phyloP scores from a whole-genome alignment of 2,888 invertebrate genomes.

The Sarcophaga subvicina region DNA sequence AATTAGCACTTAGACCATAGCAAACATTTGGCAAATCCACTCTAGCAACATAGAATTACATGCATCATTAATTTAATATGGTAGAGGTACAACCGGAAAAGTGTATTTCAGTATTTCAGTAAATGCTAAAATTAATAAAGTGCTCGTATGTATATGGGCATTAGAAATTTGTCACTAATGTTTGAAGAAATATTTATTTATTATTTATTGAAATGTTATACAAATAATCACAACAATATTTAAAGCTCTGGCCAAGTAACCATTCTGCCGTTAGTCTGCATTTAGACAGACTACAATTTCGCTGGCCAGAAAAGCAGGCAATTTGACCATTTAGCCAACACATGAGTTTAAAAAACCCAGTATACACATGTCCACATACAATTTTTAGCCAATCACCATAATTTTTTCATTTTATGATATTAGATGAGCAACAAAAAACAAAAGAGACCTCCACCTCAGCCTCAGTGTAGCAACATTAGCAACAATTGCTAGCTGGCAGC shows the following conservation, averaged over 20 bases:
- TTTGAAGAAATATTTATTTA: too few species aligned
- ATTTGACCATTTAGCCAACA: constrained; percentile 12
- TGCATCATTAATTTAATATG: too few species aligned
- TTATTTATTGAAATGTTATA: too few species aligned
- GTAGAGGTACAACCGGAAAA: too few species aligned
- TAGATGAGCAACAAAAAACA: constrained; percentile 36
- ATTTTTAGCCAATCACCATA: constrained; percentile 62
- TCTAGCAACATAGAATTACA: too few species aligned
- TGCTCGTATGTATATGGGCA: too few species aligned
- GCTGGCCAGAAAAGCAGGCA: constrained; percentile 1
- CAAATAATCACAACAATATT: not conserved
- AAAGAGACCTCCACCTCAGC: not conserved
- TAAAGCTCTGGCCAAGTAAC: not conserved
- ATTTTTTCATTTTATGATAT: constrained; percentile 60
- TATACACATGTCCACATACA: constrained; percentile 36
- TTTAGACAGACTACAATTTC: not conserved
- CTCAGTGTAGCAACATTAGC: constrained; percentile 2
- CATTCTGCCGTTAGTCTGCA: not conserved
- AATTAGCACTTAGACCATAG: too few species aligned
- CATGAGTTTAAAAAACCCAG: constrained; percentile 1
- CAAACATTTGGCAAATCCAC: too few species aligned
- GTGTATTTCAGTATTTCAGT: too few species aligned
- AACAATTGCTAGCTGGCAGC: constrained; percentile 22
- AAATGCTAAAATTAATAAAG: too few species aligned
- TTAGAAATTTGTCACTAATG: too few species aligned